Evolutionary conservation across 2,888 invertebrate species (phyloP).

Genomic region (Aporophyla nigra): DNA sequence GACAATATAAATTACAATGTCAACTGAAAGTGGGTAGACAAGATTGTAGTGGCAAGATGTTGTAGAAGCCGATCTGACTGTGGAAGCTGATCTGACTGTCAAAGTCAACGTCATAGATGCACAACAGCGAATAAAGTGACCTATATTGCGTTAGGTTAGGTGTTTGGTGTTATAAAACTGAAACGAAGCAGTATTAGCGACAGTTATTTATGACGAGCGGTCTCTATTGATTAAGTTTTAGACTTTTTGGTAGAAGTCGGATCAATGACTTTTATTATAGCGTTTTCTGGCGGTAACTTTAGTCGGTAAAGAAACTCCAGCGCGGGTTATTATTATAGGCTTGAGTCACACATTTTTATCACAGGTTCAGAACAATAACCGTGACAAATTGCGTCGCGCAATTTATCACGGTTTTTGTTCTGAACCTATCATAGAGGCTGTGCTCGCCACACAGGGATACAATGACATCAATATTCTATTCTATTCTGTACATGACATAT

Average conservation of each 20-base stretch:
- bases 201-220: neutral
- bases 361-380: too few relatives aligned
- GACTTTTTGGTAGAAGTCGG: neutral
- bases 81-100: conserved; percentile 6
- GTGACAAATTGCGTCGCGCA: too few relatives aligned
- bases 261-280: neutral
- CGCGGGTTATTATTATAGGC: too few relatives aligned
- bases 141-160: neutral
- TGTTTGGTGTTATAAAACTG: neutral
- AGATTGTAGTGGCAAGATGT: conserved; percentile 8
- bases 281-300: too few relatives aligned
- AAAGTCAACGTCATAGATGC: neutral
- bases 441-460: too few relatives aligned
- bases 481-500: neutral
- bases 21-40: conserved; percentile 27
- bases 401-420: too few relatives aligned
- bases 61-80: conserved; percentile 9
- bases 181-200: neutral
- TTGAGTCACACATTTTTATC: too few relatives aligned
- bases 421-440: too few relatives aligned
- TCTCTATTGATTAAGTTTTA: neutral
- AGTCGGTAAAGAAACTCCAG: neutral
- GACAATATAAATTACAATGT: conserved; percentile 9
- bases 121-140: neutral
- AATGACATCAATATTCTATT: neutral